Conservation (phyloP, 1,140 invertebrate genomes). For the Atta cephalotes region DNA sequence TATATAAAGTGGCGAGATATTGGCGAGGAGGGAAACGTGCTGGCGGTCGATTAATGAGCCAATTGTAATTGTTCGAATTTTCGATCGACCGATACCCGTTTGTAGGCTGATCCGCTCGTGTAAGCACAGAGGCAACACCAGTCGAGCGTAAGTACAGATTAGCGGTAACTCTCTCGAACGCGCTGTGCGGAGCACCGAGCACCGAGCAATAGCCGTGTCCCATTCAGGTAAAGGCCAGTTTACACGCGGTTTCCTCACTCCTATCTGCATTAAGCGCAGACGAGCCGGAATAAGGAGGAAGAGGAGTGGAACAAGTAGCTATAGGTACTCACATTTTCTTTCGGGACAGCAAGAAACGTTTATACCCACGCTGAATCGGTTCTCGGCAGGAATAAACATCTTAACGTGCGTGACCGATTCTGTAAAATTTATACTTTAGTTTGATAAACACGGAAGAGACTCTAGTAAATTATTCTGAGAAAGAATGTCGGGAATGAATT, state of each 20-base stretch:
- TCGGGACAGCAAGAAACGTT: background rate
- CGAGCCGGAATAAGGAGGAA: background rate
- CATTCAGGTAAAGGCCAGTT: constrained; percentile 76
- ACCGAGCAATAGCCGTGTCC: constrained; percentile 62
- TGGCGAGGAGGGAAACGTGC: background rate
- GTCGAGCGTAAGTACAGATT: constrained; percentile 74
- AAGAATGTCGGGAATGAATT: background rate
- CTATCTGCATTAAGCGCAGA: constrained; percentile 25
- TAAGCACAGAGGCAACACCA: constrained; percentile 69
- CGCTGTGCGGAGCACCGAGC: constrained; percentile 37
- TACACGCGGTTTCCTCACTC: constrained; percentile 62
- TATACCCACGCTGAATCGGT: background rate
- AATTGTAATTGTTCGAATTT: constrained; percentile 41
- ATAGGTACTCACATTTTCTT: constrained; percentile 29
- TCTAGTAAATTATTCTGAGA: background rate
- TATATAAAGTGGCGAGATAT: background rate
- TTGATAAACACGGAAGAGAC: background rate
- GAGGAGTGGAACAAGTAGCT: constrained; percentile 21
- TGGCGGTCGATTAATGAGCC: background rate
- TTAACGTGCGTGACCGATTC: constrained; percentile 1
- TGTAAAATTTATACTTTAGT: background rate
- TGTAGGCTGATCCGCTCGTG: constrained; percentile 58
- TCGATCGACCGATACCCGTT: constrained; percentile 47
- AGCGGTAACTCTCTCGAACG: constrained; percentile 75
- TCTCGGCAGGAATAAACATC: background rate